phyloP scores from a whole-genome alignment of 1,140 invertebrate species.

The Geopemphigus sp. region DNA sequence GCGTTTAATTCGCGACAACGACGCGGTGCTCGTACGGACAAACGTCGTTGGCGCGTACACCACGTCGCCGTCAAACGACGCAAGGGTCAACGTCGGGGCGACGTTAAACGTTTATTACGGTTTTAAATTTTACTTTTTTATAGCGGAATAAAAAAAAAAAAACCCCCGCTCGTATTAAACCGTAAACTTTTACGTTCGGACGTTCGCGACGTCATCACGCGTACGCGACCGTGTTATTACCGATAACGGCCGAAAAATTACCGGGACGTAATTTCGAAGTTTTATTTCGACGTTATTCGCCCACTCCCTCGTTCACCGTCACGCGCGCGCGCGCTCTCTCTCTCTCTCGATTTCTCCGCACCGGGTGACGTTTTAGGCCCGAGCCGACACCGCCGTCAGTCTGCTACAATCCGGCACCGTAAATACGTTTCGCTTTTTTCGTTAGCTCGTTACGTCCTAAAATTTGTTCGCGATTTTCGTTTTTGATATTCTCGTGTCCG shows the following conservation, averaged over 20 bases:
- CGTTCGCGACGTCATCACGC: not conserved
- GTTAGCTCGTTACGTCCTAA: too few species aligned
- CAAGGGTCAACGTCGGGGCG: not conserved
- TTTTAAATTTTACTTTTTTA: not conserved
- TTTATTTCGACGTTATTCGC: conserved; percentile 5
- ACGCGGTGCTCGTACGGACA: not conserved
- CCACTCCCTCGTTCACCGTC: too few species aligned
- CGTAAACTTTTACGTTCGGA: not conserved
- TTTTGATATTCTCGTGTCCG: too few species aligned
- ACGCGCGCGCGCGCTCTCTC: too few species aligned
- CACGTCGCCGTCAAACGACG: not conserved
- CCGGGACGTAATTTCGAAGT: conserved; percentile 1
- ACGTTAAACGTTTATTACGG: not conserved
- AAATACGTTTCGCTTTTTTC: too few species aligned
- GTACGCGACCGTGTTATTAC: not conserved
- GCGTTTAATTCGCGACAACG: not conserved
- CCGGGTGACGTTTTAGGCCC: too few species aligned
- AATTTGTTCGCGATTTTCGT: too few species aligned
- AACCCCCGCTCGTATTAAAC: not conserved
- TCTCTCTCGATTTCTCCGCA: not conserved
- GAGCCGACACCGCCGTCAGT: too few species aligned
- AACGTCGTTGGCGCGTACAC: not conserved
- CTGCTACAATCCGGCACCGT: too few species aligned
- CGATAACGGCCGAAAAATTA: too few species aligned
- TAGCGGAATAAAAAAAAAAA: not conserved